A percentile compares a stretch with the other conserved stretches of the same genome.
Conservation (phyloP, 1,140 invertebrate genomes). For the Drosophila quadrilineata region DNA sequence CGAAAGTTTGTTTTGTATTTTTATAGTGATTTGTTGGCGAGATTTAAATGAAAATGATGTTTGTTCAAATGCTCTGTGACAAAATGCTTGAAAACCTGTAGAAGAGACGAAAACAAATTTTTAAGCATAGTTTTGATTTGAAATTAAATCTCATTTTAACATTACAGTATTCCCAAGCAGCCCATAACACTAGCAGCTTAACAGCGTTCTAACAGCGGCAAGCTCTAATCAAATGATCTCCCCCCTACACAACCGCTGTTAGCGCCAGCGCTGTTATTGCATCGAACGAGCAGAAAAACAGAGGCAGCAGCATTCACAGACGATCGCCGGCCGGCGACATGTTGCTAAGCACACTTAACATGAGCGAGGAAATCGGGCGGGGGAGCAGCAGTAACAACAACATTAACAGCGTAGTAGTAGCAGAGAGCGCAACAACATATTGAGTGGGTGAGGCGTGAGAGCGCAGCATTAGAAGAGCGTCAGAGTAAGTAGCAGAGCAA, state of each 20-base stretch:
- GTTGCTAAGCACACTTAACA: constrained; percentile 25
- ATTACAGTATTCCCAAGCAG: too few species aligned
- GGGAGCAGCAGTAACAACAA: background rate
- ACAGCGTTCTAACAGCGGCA: too few species aligned
- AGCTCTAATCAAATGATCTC: background rate
- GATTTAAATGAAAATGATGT: too few species aligned
- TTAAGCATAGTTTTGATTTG: too few species aligned
- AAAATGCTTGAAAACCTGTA: constrained; percentile 61
- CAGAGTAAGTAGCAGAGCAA: constrained; percentile 9
- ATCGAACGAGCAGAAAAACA: background rate
- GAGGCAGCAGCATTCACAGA: constrained; percentile 3
- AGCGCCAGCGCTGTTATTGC: constrained; percentile 25
- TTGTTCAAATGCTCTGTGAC: constrained; percentile 44
- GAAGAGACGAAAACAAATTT: too few species aligned
- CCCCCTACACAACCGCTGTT: background rate
- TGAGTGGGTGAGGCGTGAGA: constrained; percentile 30
- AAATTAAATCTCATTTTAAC: too few species aligned
- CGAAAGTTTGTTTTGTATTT: constrained; percentile 26
- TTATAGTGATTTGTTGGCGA: background rate
- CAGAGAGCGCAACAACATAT: background rate
- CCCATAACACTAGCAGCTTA: too few species aligned
- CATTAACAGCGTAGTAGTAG: constrained; percentile 11
- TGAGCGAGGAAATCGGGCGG: too few species aligned
- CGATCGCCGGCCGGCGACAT: constrained; percentile 31
- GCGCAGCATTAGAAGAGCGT: constrained; percentile 47